Evolutionary conservation across 1,140 invertebrate species (phyloP).

Genomic region (Drosophila arawakana): DNA sequence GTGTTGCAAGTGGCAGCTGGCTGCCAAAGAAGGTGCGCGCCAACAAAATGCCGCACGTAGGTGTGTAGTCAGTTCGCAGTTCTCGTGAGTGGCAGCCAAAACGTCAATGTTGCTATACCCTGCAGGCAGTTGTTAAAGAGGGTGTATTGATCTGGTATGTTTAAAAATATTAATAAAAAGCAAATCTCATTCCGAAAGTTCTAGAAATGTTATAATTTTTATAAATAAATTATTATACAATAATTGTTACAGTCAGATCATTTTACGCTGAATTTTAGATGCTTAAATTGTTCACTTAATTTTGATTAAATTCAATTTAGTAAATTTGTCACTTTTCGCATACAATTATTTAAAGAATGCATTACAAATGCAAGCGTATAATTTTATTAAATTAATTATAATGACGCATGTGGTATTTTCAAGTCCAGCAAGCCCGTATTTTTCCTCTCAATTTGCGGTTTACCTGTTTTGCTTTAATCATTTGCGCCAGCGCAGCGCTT

Average conservation of each 20-base stretch:
- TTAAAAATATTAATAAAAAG: too few relatives aligned
- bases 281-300: too few relatives aligned
- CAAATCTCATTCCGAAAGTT: too few relatives aligned
- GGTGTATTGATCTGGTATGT: neutral
- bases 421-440: neutral
- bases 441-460: neutral
- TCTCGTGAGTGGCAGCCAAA: conserved; percentile 37
- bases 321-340: too few relatives aligned
- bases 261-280: too few relatives aligned
- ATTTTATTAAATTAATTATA: neutral
- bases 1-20: conserved; percentile 53
- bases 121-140: neutral
- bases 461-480: conserved; percentile 58
- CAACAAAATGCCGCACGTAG: conserved; percentile 45
- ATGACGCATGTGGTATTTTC: conserved; percentile 9
- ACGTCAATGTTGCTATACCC: conserved; percentile 35
- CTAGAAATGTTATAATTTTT: too few relatives aligned
- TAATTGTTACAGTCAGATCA: too few relatives aligned
- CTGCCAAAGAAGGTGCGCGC: conserved; percentile 61
- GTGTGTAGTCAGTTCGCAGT: conserved; percentile 46
- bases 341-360: too few relatives aligned
- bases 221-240: too few relatives aligned
- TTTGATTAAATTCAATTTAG: too few relatives aligned
- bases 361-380: too few relatives aligned
- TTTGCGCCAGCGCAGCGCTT: conserved; percentile 26